Conservation (phyloP, 2,797 vertebrate species). For the Mus caroli region DNA sequence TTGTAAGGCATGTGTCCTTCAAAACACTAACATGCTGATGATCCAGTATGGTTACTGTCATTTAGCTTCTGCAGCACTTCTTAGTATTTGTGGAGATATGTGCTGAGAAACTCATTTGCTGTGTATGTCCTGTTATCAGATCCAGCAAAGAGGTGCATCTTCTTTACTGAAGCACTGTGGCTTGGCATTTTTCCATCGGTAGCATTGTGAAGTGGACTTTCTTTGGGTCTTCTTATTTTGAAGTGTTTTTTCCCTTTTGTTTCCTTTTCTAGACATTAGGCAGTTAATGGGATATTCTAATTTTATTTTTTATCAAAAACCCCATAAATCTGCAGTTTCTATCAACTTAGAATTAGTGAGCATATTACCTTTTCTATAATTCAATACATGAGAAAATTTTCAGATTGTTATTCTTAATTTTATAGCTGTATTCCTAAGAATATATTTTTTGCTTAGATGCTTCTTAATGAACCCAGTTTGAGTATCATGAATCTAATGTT, state of each 20-base stretch:
- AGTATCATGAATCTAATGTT: not conserved
- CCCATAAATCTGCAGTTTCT: not conserved
- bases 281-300: not conserved
- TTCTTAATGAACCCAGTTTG: not conserved
- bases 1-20: not conserved
- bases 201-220: not conserved
- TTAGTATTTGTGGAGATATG: not conserved
- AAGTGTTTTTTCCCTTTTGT: not conserved
- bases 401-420: constrained; percentile 24
- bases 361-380: constrained; percentile 18
- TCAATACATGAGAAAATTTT: not conserved
- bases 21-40: not conserved
- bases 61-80: not conserved
- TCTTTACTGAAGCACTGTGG: not conserved
- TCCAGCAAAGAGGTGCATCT: not conserved
- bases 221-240: not conserved
- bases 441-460: not conserved
- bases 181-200: not conserved
- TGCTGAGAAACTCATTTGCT: not conserved
- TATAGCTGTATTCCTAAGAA: constrained; percentile 29
- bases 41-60: not conserved
- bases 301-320: not conserved
- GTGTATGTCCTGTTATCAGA: not conserved
- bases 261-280: not conserved
- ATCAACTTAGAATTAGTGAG: not conserved